phyloP scores from a whole-genome alignment of 2,113 vertebrate genomes.

The Corythornis madagascariensis region DNA sequence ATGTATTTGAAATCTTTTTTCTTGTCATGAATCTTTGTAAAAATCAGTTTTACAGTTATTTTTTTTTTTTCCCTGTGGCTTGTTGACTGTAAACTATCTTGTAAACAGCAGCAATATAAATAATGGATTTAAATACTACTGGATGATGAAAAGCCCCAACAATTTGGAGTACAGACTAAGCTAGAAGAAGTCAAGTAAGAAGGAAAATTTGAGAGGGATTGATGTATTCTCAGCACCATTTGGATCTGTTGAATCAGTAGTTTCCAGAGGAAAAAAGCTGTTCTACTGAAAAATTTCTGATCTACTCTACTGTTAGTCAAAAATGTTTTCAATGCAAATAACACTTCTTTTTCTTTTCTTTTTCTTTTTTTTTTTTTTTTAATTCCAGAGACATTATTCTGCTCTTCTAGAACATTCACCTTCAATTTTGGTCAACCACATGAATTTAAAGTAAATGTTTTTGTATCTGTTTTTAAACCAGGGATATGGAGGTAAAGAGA shows the following conservation, averaged over 20 bases:
- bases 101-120: not conserved
- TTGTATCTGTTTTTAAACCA: constrained; percentile 70
- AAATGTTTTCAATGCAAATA: not conserved
- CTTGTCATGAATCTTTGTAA: not conserved
- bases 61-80: not conserved
- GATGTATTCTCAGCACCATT: not conserved
- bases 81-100: not conserved
- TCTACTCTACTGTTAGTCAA: not conserved
- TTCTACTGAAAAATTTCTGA: constrained; percentile 45
- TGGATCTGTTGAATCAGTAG: not conserved
- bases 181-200: not conserved
- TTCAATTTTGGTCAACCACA: not conserved
- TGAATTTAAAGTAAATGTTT: constrained; percentile 24
- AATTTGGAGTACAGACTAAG: not conserved
- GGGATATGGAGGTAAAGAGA: constrained; percentile 90
- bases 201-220: not conserved
- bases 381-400: not conserved
- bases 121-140: not conserved
- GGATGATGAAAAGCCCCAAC: not conserved
- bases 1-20: not conserved
- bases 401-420: not conserved
- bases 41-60: not conserved
- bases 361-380: not conserved
- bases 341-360: not conserved
- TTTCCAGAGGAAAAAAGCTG: constrained; percentile 30